A percentile compares a stretch with the other conserved stretches of the same genome.
These are phyloP conservation scores for Rhombomys opimus DNA, from an alignment of 2,113 vertebrate genomes.

Conservation along the genomic window DNA sequence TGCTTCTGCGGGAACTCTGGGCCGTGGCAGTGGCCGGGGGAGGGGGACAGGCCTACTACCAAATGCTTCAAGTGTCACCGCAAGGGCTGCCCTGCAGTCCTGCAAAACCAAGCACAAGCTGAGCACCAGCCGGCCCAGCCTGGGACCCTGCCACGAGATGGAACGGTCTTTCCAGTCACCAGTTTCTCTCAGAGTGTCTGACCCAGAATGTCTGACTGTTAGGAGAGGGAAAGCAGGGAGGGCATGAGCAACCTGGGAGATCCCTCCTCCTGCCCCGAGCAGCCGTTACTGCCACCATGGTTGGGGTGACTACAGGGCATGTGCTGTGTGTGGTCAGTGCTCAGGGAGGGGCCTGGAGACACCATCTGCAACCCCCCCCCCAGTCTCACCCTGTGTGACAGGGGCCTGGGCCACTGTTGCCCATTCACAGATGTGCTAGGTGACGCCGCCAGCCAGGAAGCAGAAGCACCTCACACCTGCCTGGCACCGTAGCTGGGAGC, in stretches of 20 bases:
- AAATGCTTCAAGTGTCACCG: neutral
- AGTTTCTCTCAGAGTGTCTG: neutral
- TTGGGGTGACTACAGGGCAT: rapidly evolving
- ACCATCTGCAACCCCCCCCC: neutral
- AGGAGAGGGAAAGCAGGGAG: neutral
- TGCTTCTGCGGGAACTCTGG: neutral
- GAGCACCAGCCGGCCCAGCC: neutral
- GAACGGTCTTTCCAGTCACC: neutral
- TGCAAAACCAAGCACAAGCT: rapidly evolving
- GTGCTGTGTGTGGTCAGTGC: neutral
- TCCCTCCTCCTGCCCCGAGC: neutral
- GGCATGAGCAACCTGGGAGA: no score
- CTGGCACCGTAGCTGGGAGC: neutral
- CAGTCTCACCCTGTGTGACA: neutral
- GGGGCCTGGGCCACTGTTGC: neutral
- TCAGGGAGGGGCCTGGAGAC: neutral
- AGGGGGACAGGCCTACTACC: neutral
- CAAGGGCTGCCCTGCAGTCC: no score
- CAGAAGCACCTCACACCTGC: neutral
- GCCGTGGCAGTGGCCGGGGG: neutral
- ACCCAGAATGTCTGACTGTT: neutral
- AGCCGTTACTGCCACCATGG: neutral
- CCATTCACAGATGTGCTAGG: neutral
- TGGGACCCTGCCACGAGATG: no score
- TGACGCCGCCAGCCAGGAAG: neutral